Evolutionary conservation across 2,113 vertebrate species (phyloP).

Genomic region (Phaethon lepturus): DNA sequence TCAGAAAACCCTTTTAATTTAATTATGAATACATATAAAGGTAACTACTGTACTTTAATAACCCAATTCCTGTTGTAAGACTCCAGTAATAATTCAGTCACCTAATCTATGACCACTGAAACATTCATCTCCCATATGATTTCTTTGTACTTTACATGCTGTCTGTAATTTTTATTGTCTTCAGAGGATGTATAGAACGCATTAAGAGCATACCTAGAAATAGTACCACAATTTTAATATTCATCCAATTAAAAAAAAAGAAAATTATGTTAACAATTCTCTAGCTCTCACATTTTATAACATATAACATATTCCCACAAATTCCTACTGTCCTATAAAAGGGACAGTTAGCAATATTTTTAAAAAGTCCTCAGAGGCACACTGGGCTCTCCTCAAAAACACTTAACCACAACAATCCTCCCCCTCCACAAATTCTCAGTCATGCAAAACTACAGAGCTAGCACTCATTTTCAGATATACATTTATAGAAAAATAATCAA

Average conservation of each 20-base stretch:
- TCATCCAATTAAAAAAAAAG: neutral
- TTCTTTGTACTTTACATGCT: neutral
- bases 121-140: neutral
- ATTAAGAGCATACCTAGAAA: neutral
- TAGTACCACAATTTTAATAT: neutral
- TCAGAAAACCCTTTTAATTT: neutral
- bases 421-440: neutral
- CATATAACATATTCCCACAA: neutral
- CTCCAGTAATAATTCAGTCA: neutral
- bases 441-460: neutral
- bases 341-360: neutral
- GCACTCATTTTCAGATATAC: slow-evolving; percentile 11
- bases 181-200: neutral
- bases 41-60: neutral
- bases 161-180: neutral
- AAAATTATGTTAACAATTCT: neutral
- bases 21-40: neutral
- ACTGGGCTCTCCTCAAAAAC: neutral
- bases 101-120: neutral
- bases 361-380: neutral
- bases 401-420: neutral
- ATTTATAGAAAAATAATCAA: slow-evolving; percentile 13
- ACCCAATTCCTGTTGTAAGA: neutral
- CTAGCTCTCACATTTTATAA: neutral
- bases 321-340: neutral